Conservation (phyloP, 2,113 vertebrate species). For the Octodon degus region DNA sequence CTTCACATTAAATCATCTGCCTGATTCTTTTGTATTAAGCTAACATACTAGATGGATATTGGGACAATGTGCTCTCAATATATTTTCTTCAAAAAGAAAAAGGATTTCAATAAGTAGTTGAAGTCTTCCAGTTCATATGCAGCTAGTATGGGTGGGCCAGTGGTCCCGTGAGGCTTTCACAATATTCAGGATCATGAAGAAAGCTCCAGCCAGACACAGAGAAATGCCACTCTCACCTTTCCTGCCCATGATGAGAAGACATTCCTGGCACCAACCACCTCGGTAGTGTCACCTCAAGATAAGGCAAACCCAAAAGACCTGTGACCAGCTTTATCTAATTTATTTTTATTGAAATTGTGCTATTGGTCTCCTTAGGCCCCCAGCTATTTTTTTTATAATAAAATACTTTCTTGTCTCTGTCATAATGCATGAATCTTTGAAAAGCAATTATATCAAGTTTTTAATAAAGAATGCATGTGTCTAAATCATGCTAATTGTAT, state of each 20-base stretch:
- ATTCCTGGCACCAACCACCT: neutral
- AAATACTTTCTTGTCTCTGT: neutral
- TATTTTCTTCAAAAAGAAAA: neutral
- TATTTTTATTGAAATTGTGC: conserved; percentile 23
- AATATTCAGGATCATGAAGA: neutral
- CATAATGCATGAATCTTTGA: neutral
- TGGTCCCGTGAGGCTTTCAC: neutral
- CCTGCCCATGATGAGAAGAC: neutral
- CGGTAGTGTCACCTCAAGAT: neutral
- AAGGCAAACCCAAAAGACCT: neutral
- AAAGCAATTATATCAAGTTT: neutral
- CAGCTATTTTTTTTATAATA: neutral
- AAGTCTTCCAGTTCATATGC: neutral
- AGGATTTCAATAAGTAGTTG: neutral
- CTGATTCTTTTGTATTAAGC: neutral
- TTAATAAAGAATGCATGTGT: neutral
- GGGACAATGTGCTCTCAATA: neutral
- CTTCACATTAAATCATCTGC: neutral
- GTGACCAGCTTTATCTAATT: neutral
- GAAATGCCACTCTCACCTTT: neutral
- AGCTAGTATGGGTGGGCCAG: accelerated
- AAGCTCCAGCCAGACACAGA: neutral
- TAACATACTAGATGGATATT: neutral
- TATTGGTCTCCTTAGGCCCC: neutral
- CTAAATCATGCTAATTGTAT: neutral